A percentile compares a stretch with the other conserved stretches of the same genome.
phyloP scores from a whole-genome alignment of 2,797 vertebrate genomes.

The Chaunax sp. region DNA sequence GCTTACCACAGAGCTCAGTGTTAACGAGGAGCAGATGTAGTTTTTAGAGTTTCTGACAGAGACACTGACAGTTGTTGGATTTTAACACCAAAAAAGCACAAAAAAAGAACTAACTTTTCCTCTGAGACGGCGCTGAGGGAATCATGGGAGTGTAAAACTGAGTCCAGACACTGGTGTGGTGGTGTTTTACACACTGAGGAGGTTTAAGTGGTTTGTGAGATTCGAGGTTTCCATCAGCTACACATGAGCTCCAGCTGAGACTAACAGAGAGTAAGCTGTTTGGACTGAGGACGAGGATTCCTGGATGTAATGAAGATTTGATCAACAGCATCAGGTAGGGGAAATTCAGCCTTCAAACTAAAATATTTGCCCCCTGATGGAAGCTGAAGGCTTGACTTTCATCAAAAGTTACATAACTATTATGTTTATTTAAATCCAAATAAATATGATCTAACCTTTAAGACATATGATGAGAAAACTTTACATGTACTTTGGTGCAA shows the following conservation, averaged over 20 bases:
- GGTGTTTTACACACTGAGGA: not conserved
- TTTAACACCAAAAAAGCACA: no score
- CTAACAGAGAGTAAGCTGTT: no score
- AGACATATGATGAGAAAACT: no score
- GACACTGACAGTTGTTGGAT: no score
- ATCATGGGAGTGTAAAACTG: not conserved
- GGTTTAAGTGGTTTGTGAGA: no score
- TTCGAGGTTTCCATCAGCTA: not conserved
- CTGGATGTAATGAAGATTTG: no score
- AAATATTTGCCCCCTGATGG: not conserved
- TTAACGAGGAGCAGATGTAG: slow-evolving; percentile 52
- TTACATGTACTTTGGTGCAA: no score
- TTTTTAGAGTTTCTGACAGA: not conserved
- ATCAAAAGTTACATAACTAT: not conserved
- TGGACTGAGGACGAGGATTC: no score
- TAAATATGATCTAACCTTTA: no score
- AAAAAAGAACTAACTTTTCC: no score
- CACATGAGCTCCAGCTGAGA: no score
- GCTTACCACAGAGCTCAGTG: slow-evolving; percentile 24
- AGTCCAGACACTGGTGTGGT: not conserved
- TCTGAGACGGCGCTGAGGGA: not conserved
- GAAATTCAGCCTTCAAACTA: not conserved
- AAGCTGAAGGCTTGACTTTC: not conserved
- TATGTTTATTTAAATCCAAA: not conserved
- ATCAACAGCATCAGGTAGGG: no score